Conservation (phyloP, 2,113 vertebrate species). For the Alouatta palliata region DNA sequence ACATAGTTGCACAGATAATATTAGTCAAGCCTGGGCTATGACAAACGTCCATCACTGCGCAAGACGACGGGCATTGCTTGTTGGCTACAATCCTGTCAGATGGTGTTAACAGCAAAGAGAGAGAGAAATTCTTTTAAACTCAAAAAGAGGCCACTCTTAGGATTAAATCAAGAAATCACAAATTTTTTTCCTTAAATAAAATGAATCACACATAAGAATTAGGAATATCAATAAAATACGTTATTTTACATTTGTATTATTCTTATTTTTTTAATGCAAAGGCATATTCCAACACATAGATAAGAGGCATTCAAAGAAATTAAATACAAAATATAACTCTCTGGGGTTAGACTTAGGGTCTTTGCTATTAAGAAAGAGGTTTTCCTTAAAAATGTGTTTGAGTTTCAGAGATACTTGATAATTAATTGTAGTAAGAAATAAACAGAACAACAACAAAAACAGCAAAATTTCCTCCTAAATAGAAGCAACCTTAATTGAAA, state of each 20-base stretch:
- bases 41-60: not conserved
- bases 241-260: slow-evolving; percentile 43
- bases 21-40: not conserved
- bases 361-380: not conserved
- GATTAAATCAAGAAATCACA: slow-evolving; percentile 39
- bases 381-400: not conserved
- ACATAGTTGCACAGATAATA: not conserved
- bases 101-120: not conserved
- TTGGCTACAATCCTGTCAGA: not conserved
- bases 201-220: not conserved
- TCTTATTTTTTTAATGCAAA: not conserved
- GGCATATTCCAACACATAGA: not conserved
- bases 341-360: not conserved
- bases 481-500: not conserved
- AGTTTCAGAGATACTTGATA: not conserved
- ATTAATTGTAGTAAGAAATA: not conserved
- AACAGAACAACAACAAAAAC: not conserved
- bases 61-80: not conserved
- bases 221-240: slow-evolving; percentile 47
- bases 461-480: not conserved
- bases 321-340: not conserved
- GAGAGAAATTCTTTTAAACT: slow-evolving; percentile 19
- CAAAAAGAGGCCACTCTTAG: not conserved
- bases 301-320: not conserved
- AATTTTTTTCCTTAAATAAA: slow-evolving; percentile 47